Evolutionary conservation across 2,888 invertebrate species (phyloP).

Genomic region (Listrodromus nycthemerus): DNA sequence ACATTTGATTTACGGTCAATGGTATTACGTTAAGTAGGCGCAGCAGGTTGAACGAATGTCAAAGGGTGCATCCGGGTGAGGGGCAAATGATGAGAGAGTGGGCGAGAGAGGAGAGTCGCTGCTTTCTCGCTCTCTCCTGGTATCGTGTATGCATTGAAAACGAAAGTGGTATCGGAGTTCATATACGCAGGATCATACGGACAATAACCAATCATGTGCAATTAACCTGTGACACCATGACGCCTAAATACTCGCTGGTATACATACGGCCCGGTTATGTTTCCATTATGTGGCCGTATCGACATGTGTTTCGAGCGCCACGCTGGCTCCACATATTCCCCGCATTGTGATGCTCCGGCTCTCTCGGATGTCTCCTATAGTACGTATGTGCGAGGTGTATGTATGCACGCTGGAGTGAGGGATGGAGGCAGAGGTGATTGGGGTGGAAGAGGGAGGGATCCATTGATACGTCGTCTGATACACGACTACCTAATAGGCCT

Average conservation of each 20-base stretch:
- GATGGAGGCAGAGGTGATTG: constrained; percentile 31
- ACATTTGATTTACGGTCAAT: constrained; percentile 43
- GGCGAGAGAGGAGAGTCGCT: background rate
- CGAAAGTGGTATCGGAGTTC: constrained; percentile 59
- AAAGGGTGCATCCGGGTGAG: constrained; percentile 59
- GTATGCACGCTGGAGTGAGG: constrained; percentile 31
- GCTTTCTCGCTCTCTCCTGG: background rate
- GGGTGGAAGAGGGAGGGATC: constrained; percentile 56
- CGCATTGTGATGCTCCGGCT: constrained; percentile 66
- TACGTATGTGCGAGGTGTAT: constrained; percentile 61
- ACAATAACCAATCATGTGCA: constrained; percentile 83
- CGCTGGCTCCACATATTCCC: constrained; percentile 66
- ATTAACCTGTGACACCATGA: constrained; percentile 83
- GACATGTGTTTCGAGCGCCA: constrained; percentile 82
- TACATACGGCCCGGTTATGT: constrained; percentile 79
- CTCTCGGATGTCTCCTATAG: constrained; percentile 60
- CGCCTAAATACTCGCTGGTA: constrained; percentile 79
- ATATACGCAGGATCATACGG: constrained; percentile 70
- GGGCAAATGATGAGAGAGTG: constrained; percentile 17
- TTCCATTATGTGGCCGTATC: constrained; percentile 83
- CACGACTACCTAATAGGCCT: constrained; percentile 76
- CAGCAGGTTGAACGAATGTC: constrained; percentile 72
- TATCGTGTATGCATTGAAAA: constrained; percentile 45
- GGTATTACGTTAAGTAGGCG: constrained; percentile 29
- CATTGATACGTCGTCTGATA: constrained; percentile 72